Evolutionary conservation across 2,113 vertebrate genomes (phyloP).

Genomic region (Ciconia boyciana): DNA sequence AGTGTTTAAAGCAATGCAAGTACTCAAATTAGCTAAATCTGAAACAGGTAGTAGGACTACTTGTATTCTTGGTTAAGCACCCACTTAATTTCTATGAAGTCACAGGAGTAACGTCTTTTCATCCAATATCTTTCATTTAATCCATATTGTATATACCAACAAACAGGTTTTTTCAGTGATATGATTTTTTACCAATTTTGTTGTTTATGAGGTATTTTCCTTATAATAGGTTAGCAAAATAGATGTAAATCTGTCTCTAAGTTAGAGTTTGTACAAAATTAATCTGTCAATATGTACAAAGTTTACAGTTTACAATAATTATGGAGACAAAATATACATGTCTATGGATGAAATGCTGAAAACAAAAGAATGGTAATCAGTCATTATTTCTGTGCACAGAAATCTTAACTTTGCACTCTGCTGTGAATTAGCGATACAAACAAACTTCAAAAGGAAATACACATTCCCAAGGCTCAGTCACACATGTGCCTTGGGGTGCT

Average conservation of each 20-base stretch:
- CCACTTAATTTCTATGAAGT: background rate
- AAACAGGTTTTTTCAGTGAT: background rate
- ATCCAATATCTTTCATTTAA: background rate
- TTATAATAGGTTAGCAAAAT: background rate
- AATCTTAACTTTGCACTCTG: background rate
- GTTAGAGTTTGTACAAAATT: background rate
- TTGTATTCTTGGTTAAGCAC: background rate
- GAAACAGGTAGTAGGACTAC: background rate
- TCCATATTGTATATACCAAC: background rate
- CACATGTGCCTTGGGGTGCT: background rate
- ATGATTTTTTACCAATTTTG: background rate
- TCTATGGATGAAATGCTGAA: background rate
- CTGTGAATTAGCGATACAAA: constrained; percentile 24
- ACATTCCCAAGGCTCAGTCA: background rate
- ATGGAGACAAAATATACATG: background rate
- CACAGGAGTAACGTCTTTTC: background rate
- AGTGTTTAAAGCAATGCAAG: background rate
- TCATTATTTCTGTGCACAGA: background rate
- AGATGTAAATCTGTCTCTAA: background rate
- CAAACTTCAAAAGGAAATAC: constrained; percentile 25
- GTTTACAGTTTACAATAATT: background rate
- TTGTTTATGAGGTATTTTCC: background rate
- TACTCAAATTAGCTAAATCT: background rate
- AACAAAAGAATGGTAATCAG: background rate
- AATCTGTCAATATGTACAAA: background rate